phyloP scores from a whole-genome alignment of 2,888 invertebrate genomes.

The Meiosimyza platycephala region DNA sequence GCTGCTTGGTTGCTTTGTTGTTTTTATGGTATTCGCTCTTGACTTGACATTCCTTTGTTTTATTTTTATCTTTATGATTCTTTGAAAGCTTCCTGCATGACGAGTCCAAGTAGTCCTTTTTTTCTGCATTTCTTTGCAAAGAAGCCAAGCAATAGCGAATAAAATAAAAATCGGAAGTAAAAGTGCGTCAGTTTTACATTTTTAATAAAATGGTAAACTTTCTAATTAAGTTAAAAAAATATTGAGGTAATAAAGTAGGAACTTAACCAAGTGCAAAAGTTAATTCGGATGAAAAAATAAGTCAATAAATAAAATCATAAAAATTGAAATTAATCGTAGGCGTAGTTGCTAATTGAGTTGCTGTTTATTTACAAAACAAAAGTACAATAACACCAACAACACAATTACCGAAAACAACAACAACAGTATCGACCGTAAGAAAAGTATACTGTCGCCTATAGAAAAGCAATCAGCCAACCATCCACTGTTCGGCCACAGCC shows the following conservation, averaged over 20 bases:
- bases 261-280: not conserved
- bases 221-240: not conserved
- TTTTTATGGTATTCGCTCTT: not conserved
- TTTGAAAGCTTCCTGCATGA: constrained; percentile 6
- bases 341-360: not conserved
- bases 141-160: not conserved
- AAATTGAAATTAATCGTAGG: not conserved
- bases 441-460: constrained; percentile 3
- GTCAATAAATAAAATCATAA: not conserved
- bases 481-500: not conserved
- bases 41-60: constrained; percentile 30
- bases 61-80: constrained; percentile 27
- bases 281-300: constrained; percentile 14
- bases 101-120: constrained; percentile 10
- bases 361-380: not conserved
- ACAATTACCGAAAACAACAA: not conserved
- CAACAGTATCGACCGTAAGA: constrained; percentile 6
- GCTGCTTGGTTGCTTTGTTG: too few relatives aligned
- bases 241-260: not conserved
- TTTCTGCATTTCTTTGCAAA: not conserved
- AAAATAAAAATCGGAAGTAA: not conserved
- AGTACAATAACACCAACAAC: not conserved
- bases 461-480: not conserved
- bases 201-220: constrained; percentile 1
- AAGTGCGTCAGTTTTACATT: constrained; percentile 19